Evolutionary conservation across 2,888 invertebrate species (phyloP), one percentile per base, ranked within the genome.

Genomic region (Zeuzera pyrina): DNA sequence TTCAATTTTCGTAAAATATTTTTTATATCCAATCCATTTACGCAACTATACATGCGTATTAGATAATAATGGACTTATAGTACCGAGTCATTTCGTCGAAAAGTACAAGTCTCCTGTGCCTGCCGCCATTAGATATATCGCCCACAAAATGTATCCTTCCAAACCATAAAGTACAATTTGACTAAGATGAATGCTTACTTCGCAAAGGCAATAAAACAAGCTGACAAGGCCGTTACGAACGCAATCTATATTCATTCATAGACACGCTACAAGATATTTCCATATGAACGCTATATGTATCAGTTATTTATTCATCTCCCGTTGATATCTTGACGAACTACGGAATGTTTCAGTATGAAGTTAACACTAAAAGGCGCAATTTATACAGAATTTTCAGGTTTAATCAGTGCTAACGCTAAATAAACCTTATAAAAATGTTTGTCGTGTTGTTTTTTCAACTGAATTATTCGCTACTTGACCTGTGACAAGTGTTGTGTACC

Each of bases 141-240:
- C 46, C 39, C 39, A 35, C 41, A 42, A 50, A 55, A 53, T 57
- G 50, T 52, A 52, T 47, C 39, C 44, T 44, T 45, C 41, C 41
- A 42, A 44, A 42, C 44, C 51, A 52, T 58, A 53, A 66, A 66
- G 56, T 56, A 57, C 50, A 61, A 67, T 64, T 66, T 65, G 43
- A 58, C 45, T 52, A 49, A 58, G 59, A 68, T 48, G 58, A 59
- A 66, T 56, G 55, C 39, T 51, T 45, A 47, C 50, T 57, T 58
- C 45, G 48, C 48, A 41, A 42, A 43, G 34, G 47, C 49, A 50
- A 55, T 68, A 64, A 68, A 68, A 57, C 41, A 36, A 44, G 46
- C 41, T 41, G 49, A 36, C 38, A 38, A 30, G 36, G 36, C 47
- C 42, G 50, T 52, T 54, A 50, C 42, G 25, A 25, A 13, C 35